These are phyloP conservation scores for Colletes latitarsis DNA, from an alignment of 1,140 invertebrate species.

Conservation along the genomic window DNA sequence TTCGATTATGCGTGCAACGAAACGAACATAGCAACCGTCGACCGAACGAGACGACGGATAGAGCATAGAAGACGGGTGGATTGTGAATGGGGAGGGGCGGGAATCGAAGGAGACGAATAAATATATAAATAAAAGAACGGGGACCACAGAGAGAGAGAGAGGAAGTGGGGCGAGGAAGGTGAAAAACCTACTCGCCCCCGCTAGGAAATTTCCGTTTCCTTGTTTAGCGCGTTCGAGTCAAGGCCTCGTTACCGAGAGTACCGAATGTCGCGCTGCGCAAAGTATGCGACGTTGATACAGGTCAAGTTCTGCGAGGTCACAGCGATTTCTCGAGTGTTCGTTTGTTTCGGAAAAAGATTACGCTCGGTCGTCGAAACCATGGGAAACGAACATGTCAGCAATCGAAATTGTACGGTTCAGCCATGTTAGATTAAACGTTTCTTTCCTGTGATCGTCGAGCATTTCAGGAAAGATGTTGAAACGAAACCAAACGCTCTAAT, in stretches of 20 bases:
- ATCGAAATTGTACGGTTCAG: not conserved
- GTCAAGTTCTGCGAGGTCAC: constrained; percentile 53
- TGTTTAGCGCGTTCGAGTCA: constrained; percentile 64
- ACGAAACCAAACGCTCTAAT: not conserved
- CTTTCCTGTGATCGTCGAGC: not conserved
- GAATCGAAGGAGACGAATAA: too few species aligned
- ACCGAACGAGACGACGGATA: not conserved
- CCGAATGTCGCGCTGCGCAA: constrained; percentile 71
- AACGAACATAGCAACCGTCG: not conserved
- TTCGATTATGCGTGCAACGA: not conserved
- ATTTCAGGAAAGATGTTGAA: not conserved
- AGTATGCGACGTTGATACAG: constrained; percentile 70
- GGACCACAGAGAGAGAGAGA: too few species aligned
- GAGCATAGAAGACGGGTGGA: too few species aligned
- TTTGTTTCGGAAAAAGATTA: not conserved
- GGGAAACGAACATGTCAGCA: not conserved
- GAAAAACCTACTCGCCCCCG: too few species aligned
- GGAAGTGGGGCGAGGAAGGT: too few species aligned
- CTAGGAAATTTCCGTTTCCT: too few species aligned
- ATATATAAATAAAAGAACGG: too few species aligned
- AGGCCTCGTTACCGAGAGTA: constrained; percentile 65
- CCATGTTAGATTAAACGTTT: not conserved
- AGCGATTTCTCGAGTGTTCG: constrained; percentile 11
- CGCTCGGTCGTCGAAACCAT: not conserved
- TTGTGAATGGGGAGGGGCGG: too few species aligned